Percentiles rank a stretch among this genome's conserved stretches.
phyloP scores from a whole-genome alignment of 2,113 vertebrate genomes.

The Mustela nigripes region DNA sequence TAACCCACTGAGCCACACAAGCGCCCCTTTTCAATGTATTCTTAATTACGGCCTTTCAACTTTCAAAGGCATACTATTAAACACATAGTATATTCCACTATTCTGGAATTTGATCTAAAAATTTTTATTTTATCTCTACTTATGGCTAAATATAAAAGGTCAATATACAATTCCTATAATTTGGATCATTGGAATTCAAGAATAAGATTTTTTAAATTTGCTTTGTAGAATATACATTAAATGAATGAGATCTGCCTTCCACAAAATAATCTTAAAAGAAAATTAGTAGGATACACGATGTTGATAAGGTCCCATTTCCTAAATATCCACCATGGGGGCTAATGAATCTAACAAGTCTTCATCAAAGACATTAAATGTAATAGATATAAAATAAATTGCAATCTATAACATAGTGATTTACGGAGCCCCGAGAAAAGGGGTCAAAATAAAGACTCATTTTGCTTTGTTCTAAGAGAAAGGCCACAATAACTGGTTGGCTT shows the following conservation, averaged over 20 bases:
- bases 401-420: not conserved
- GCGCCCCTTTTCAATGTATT: too few species aligned
- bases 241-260: not conserved
- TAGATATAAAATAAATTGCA: conserved; percentile 6
- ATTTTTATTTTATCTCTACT: not conserved
- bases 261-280: conserved; percentile 41
- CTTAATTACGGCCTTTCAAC: conserved; percentile 36
- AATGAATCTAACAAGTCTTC: conserved; percentile 40
- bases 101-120: conserved; percentile 39
- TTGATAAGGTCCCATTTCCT: not conserved
- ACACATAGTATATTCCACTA: not conserved
- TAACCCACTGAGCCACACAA: too few species aligned
- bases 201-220: not conserved
- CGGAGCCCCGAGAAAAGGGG: not conserved
- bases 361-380: conserved; percentile 40
- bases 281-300: conserved; percentile 35
- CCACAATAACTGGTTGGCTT: not conserved
- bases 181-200: conserved; percentile 1
- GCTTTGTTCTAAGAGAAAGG: conserved; percentile 24
- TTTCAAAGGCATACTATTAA: conserved; percentile 23
- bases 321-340: conserved; percentile 17
- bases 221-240: conserved; percentile 6
- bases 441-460: conserved; percentile 57
- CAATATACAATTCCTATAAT: conserved; percentile 25
- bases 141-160: conserved; percentile 46